Evolutionary conservation across 2,888 invertebrate genomes (phyloP).

Genomic region (Melipona beecheii): DNA sequence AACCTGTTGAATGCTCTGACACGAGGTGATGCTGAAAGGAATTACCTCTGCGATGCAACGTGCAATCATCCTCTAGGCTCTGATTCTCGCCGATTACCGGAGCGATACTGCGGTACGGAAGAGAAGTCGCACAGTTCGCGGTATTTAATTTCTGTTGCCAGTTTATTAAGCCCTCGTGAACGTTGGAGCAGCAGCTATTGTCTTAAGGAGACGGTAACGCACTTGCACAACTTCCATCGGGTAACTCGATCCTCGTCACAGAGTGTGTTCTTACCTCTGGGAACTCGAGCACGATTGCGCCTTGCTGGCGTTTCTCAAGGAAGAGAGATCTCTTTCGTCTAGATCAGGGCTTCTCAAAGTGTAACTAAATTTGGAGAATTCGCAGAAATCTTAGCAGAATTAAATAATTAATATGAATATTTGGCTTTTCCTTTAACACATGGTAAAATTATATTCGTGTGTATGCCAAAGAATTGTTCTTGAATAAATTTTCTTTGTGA

Average conservation of each 20-base stretch:
- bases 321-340: conserved; percentile 16
- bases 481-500: too few species aligned
- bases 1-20: background rate
- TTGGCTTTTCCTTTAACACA: too few species aligned
- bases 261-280: conserved; percentile 32
- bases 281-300: conserved; percentile 31
- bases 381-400: too few species aligned
- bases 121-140: background rate
- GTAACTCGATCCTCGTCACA: conserved; percentile 40
- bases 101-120: background rate
- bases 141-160: conserved; percentile 32
- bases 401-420: too few species aligned
- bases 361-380: too few species aligned
- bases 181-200: conserved; percentile 21
- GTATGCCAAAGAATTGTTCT: too few species aligned
- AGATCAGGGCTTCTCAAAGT: too few species aligned
- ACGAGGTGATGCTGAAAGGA: background rate
- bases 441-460: too few species aligned
- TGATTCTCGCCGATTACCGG: background rate
- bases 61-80: background rate
- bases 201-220: conserved; percentile 36
- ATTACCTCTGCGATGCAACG: background rate
- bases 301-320: conserved; percentile 18
- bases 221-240: conserved; percentile 49
- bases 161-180: conserved; percentile 34